phyloP scores from a whole-genome alignment of 1,140 invertebrate genomes.

The Sycobia sp. region DNA sequence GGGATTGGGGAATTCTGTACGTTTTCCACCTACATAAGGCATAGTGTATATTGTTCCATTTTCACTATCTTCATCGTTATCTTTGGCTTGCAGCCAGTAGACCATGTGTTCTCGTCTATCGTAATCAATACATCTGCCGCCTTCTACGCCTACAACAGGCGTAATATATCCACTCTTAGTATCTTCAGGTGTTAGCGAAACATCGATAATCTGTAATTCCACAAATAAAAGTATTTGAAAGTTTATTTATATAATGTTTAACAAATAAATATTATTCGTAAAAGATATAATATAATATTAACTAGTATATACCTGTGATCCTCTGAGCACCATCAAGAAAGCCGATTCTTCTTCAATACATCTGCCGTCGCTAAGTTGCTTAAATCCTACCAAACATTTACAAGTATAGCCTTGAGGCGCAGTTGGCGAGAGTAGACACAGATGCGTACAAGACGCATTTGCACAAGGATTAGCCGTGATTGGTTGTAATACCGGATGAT shows the following conservation, averaged over 20 bases:
- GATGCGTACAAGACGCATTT: conserved; percentile 81
- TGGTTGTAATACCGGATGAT: conserved; percentile 92
- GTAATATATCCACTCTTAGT: conserved; percentile 78
- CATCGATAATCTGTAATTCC: conserved; percentile 65
- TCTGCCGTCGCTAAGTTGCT: conserved; percentile 69
- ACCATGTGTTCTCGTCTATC: conserved; percentile 82
- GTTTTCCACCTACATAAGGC: conserved; percentile 85
- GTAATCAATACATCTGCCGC: conserved; percentile 89
- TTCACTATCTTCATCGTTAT: conserved; percentile 73
- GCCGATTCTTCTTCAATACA: conserved; percentile 86
- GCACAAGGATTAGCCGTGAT: conserved; percentile 82
- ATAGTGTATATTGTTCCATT: conserved; percentile 85
- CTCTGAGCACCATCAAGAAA: conserved; percentile 90
- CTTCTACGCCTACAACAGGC: conserved; percentile 89
- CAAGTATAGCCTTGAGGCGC: conserved; percentile 78
- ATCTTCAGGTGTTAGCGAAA: conserved; percentile 77
- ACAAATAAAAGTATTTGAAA: background rate
- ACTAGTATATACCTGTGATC: conserved; percentile 74
- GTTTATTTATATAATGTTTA: no score
- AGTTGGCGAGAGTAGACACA: conserved; percentile 85
- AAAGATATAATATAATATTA: no score
- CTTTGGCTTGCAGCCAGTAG: conserved; percentile 83
- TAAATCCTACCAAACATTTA: conserved; percentile 89
- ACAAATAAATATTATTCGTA: no score
- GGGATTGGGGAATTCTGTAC: conserved; percentile 78